Evolutionary conservation across 2,797 vertebrate species (phyloP).

Genomic region (Takifugu ocellatus): DNA sequence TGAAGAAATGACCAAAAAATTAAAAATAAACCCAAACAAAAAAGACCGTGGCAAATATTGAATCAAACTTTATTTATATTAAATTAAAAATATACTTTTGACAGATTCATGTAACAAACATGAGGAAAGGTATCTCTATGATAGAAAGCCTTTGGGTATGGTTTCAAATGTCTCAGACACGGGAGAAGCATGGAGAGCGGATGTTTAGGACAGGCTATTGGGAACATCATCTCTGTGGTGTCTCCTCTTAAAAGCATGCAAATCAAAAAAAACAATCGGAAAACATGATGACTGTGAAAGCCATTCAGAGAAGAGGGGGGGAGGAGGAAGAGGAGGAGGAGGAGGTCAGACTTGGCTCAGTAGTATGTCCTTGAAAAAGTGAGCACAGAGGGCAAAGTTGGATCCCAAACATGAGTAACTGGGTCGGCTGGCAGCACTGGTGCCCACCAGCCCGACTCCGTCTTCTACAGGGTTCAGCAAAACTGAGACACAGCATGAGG

Average conservation of each 20-base stretch:
- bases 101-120: slow-evolving; percentile 99
- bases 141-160: slow-evolving; percentile 87
- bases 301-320: slow-evolving; percentile 15
- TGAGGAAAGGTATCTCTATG: slow-evolving; percentile 93
- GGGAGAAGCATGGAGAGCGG: slow-evolving; percentile 11
- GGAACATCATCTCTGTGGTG: slow-evolving; percentile 22
- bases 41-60: slow-evolving; percentile 71
- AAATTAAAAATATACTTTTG: slow-evolving; percentile 99
- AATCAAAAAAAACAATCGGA: slow-evolving; percentile 36
- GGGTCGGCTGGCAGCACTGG: slow-evolving; percentile 49
- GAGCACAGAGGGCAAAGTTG: slow-evolving; percentile 27
- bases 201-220: slow-evolving; percentile 14
- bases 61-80: slow-evolving; percentile 99
- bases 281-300: slow-evolving; percentile 26
- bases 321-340: slow-evolving; percentile 3
- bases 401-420: slow-evolving; percentile 21
- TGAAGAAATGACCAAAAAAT: neutral
- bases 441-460: slow-evolving; percentile 12
- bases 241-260: slow-evolving; percentile 61
- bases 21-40: neutral
- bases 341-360: slow-evolving; percentile 55
- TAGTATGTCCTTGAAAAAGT: slow-evolving; percentile 42
- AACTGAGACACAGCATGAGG: slow-evolving; percentile 76
- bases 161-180: slow-evolving; percentile 54
- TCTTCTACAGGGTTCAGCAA: slow-evolving; percentile 19